Conservation (phyloP, 1,140 invertebrate species). For the Agrilus planipennis region DNA sequence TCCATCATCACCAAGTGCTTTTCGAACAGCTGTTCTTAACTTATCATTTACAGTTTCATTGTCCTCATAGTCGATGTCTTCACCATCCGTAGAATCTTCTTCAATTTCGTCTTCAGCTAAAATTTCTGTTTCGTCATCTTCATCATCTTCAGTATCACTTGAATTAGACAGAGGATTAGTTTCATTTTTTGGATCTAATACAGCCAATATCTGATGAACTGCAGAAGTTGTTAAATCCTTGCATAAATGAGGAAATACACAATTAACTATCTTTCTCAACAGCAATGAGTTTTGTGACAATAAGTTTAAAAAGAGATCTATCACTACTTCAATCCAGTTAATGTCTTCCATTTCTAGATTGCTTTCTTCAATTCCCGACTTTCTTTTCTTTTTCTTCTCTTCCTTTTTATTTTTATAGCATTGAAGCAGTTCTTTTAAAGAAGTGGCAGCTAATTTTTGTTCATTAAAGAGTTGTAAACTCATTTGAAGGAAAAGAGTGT, state of each 20-base stretch:
- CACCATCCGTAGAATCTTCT: constrained; percentile 37
- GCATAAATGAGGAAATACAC: constrained; percentile 61
- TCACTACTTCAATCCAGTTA: constrained; percentile 66
- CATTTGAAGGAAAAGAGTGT: constrained; percentile 54
- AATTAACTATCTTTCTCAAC: constrained; percentile 52
- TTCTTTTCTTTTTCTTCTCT: constrained; percentile 33
- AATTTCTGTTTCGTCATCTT: constrained; percentile 35
- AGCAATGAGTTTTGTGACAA: constrained; percentile 57
- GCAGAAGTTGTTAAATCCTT: constrained; percentile 51
- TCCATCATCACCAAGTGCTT: constrained; percentile 45
- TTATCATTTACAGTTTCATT: constrained; percentile 53
- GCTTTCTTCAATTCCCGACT: too few relatives aligned
- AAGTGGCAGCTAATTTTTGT: constrained; percentile 49
- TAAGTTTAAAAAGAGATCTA: constrained; percentile 62
- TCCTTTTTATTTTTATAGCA: constrained; percentile 51
- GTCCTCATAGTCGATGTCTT: constrained; percentile 13
- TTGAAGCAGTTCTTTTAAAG: constrained; percentile 53
- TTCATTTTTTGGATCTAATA: constrained; percentile 49
- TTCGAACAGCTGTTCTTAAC: constrained; percentile 48
- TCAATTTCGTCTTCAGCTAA: constrained; percentile 28
- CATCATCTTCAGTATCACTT: constrained; percentile 34
- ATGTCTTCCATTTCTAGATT: constrained; percentile 42
- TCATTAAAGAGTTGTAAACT: constrained; percentile 60
- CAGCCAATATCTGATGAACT: constrained; percentile 60
- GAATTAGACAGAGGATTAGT: constrained; percentile 39